Base-by-base conservation (phyloP, 2,113 vertebrate genomes). In the Canis aureus region DNA sequence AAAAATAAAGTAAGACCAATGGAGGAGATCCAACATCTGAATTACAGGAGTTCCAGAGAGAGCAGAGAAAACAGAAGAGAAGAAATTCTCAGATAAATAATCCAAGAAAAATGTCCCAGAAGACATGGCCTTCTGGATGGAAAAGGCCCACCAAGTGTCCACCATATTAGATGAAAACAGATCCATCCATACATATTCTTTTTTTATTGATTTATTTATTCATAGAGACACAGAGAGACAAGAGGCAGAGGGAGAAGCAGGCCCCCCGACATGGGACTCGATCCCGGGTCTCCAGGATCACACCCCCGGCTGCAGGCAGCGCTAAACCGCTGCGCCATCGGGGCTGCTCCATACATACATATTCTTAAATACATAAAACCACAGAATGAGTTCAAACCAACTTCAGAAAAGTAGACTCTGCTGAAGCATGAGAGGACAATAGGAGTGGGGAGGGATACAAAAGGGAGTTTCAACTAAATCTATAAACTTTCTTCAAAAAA, bases 401-500 rank as follows among this genome's bases (percentile, higher is more conserved):
- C 43, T 62, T 62, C 38, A 62, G 29, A 49, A 64, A 82, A 86
- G 89, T 73, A n/a, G n/a, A 19, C 55, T 53, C 82, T 71, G 35
- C 43, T 53, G 89, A 95, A 82, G 25, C 29, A 55, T 51, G 3
- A 90, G 32, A 91, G 11, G n/a, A 22, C 5, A n/a, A 62, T 51
- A 62, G 53, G 38, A 71, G n/a, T 67, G 38, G 12, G 29, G 22
- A 43, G 11, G 15, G 19, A 71, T 53, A 35, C 12, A 71, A 15
- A 83, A 83, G 60, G 53, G 8, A n/a, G 66, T 57, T 89, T 79
- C 86, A 96, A 64, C 55, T 69, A 86, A 94, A 85, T 85, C n/a
- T 90, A 11, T 89, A 89, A 67, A 11, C 10, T 59, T 71, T 74
- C 23, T 66, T 67, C 74, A 55, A 64, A 88, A 73, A 43, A 73